Base-by-base conservation (phyloP, 1,140 invertebrate species). In the Phenacoccus solenopsis region DNA sequence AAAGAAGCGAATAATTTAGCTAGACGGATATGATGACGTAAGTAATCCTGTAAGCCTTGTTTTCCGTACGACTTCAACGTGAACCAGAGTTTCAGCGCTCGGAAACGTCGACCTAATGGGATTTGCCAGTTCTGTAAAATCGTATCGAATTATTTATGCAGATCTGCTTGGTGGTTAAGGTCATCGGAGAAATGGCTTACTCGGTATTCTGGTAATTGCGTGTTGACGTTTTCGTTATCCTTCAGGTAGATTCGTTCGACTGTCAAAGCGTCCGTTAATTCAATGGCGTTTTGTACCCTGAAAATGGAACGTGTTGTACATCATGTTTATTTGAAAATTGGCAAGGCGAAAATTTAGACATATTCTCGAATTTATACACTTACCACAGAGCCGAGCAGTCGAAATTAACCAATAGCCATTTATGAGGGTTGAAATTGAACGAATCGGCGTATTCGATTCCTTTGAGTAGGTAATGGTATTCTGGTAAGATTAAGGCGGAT, bases 21-120 rank as follows among this genome's bases (percentile, higher is more conserved):
- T 75, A 96, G 78, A 21, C 77, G 76, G 1, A 95, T 85, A 25
- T 90, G 86, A 68, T 87, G 84, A 73, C 93, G 81, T 7, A 98
- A 89, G 75, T 93, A 85, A 0, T 82, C 82, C 74, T 91, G 86
- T 7, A 98, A 79, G 10, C 90, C 90, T 73, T 87, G 84, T 1
- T 89, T 84, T 0, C 96, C 96, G 73, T 93, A 89, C 7, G 88
- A 82, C 72, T 93, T 84, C 67, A 98, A 78, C 0, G 94, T 92
- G 73, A 96, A 94, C 96, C 96, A 98, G 1, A 98, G 78, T 79
- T 98, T 98, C 4, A 98, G 79, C 0, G 96, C 87, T 22, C 94
- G 84, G 76, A 98, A 98, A 74, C 94, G 81, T 68, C 95, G 82
- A 4, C 94, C 93, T 35, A 98, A 78, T 12, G 94, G 86, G 75